Evolutionary conservation across 2,797 vertebrate genomes (phyloP).

Genomic region (Balearica regulorum): DNA sequence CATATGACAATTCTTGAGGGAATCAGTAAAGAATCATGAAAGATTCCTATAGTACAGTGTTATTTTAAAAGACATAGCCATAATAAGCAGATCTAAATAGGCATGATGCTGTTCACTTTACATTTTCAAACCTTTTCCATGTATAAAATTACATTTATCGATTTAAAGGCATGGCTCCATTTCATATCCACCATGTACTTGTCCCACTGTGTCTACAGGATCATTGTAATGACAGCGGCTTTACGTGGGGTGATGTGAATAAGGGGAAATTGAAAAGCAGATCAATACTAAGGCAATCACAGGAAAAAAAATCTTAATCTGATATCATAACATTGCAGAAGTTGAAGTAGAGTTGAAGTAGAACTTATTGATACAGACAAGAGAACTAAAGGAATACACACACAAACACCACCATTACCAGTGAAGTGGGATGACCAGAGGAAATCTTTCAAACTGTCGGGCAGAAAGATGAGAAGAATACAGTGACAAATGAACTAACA

Average conservation of each 20-base stretch:
- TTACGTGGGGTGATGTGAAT: not conserved
- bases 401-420: not conserved
- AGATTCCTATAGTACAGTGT: not conserved
- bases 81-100: not conserved
- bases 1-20: not conserved
- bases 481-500: not conserved
- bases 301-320: not conserved
- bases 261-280: not conserved
- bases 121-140: not conserved
- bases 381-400: not conserved
- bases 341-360: not conserved
- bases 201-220: not conserved
- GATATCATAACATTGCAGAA: not conserved
- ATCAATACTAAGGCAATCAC: not conserved
- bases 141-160: not conserved
- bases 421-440: not conserved
- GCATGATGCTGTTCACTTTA: not conserved
- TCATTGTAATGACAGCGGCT: not conserved
- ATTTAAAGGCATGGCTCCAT: not conserved
- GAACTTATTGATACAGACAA: not conserved
- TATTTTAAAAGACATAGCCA: not conserved
- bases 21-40: not conserved
- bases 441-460: conserved; percentile 20
- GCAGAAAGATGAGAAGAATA: conserved; percentile 8
- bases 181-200: not conserved